Percentiles rank a stretch among this genome's conserved stretches.
Evolutionary conservation across 1,140 invertebrate genomes (phyloP).

Genomic region (Marisa cornuarietis): DNA sequence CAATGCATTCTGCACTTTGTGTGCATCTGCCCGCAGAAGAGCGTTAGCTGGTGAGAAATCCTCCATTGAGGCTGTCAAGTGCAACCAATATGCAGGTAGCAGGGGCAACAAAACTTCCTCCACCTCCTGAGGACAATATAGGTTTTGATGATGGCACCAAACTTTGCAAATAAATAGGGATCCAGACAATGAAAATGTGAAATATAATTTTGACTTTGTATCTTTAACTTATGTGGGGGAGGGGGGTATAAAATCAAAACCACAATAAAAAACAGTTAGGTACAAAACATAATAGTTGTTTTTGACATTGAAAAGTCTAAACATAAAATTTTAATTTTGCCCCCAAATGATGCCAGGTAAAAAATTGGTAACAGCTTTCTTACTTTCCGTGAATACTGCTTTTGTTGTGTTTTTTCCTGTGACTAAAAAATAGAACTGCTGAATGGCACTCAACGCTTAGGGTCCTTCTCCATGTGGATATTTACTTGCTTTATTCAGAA

Average conservation of each 20-base stretch:
- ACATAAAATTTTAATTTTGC: too few relatives aligned
- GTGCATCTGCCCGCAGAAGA: constrained; percentile 52
- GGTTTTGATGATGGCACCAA: too few relatives aligned
- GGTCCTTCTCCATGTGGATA: too few relatives aligned
- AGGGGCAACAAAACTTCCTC: constrained; percentile 59
- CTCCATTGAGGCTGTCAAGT: constrained; percentile 49
- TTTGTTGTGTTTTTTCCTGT: too few relatives aligned
- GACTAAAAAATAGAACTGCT: too few relatives aligned
- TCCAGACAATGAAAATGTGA: neutral
- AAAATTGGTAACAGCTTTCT: too few relatives aligned
- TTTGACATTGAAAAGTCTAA: too few relatives aligned
- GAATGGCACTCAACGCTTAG: too few relatives aligned
- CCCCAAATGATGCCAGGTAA: too few relatives aligned
- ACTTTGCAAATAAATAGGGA: neutral
- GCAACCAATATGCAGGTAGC: constrained; percentile 55
- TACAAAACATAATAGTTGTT: neutral
- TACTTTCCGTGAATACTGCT: too few relatives aligned
- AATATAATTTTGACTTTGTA: neutral
- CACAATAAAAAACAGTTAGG: neutral
- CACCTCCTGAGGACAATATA: constrained; percentile 47
- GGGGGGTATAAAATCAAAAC: neutral
- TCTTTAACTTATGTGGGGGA: too few relatives aligned
- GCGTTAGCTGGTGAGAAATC: constrained; percentile 40
- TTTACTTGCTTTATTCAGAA: too few relatives aligned
- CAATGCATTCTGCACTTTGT: constrained; percentile 61